phyloP scores from a whole-genome alignment of 2,888 invertebrate genomes.

The Drosophila heteroneura region DNA sequence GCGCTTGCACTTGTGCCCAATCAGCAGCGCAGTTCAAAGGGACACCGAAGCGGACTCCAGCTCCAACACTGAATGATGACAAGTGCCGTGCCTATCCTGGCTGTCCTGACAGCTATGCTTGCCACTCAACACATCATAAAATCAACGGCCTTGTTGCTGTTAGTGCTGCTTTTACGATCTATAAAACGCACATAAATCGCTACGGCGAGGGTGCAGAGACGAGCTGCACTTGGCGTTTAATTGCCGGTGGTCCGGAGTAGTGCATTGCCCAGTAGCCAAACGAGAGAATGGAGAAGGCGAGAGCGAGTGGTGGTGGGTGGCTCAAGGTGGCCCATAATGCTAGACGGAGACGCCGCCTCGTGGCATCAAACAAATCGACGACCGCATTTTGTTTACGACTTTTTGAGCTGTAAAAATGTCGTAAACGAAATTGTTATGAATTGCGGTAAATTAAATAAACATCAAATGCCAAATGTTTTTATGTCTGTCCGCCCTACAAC shows the following conservation, averaged over 20 bases:
- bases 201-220: constrained; percentile 43
- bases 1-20: constrained; percentile 73
- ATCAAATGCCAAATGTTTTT: constrained; percentile 70
- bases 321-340: constrained; percentile 50
- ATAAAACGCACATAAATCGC: constrained; percentile 79
- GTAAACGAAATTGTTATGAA: constrained; percentile 82
- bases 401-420: constrained; percentile 76
- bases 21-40: constrained; percentile 44
- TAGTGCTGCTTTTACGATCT: constrained; percentile 78
- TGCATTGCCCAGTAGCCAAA: constrained; percentile 18
- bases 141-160: constrained; percentile 69
- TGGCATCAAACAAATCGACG: constrained; percentile 65
- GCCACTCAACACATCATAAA: constrained; percentile 80
- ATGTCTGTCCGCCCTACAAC: constrained; percentile 19
- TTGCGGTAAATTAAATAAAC: constrained; percentile 80
- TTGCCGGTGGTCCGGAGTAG: constrained; percentile 54
- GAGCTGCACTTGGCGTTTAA: constrained; percentile 66
- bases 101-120: constrained; percentile 27
- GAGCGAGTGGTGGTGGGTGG: constrained; percentile 24
- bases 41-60: constrained; percentile 22
- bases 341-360: constrained; percentile 30
- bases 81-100: constrained; percentile 49
- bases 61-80: constrained; percentile 40
- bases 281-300: not conserved
- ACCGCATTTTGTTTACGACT: constrained; percentile 66